A percentile compares a stretch with the other conserved stretches of the same genome.
Evolutionary conservation across 2,888 invertebrate genomes (phyloP).

Genomic region (Scaptomyza cyrtandrae): DNA sequence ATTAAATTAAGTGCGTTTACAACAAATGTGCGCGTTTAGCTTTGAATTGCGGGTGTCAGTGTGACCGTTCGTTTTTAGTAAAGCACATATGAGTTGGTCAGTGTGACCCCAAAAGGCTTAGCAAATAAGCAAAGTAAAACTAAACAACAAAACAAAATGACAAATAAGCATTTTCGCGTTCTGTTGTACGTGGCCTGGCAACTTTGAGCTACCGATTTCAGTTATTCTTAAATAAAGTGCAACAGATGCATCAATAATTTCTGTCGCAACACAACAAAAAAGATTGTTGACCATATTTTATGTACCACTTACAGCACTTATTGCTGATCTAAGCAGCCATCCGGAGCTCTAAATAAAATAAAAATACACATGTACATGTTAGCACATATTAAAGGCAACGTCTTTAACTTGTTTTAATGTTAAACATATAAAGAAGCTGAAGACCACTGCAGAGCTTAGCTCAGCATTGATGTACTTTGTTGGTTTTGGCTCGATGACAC

Average conservation of each 20-base stretch:
- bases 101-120: slow-evolving; percentile 35
- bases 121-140: background rate
- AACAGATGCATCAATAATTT: slow-evolving; percentile 31
- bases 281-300: slow-evolving; percentile 48
- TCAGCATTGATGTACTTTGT: slow-evolving; percentile 39
- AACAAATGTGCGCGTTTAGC: slow-evolving; percentile 4
- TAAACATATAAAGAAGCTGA: slow-evolving; percentile 11
- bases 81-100: background rate
- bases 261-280: slow-evolving; percentile 38
- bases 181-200: background rate
- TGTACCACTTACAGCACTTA: background rate
- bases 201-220: slow-evolving; percentile 24
- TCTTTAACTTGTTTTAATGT: slow-evolving; percentile 18
- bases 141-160: background rate
- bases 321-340: slow-evolving; percentile 41
- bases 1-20: background rate
- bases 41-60: slow-evolving; percentile 3
- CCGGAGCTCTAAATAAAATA: slow-evolving; percentile 21
- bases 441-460: slow-evolving; percentile 45
- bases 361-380: slow-evolving; percentile 18
- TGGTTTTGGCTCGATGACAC: slow-evolving; percentile 41
- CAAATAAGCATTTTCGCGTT: slow-evolving; percentile 22
- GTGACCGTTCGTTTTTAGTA: slow-evolving; percentile 1
- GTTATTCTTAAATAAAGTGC: slow-evolving; percentile 43
- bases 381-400: background rate